A percentile compares a stretch with the other conserved stretches of the same genome.
phyloP scores from a whole-genome alignment of 2,113 vertebrate genomes.

The Lathamus discolor region DNA sequence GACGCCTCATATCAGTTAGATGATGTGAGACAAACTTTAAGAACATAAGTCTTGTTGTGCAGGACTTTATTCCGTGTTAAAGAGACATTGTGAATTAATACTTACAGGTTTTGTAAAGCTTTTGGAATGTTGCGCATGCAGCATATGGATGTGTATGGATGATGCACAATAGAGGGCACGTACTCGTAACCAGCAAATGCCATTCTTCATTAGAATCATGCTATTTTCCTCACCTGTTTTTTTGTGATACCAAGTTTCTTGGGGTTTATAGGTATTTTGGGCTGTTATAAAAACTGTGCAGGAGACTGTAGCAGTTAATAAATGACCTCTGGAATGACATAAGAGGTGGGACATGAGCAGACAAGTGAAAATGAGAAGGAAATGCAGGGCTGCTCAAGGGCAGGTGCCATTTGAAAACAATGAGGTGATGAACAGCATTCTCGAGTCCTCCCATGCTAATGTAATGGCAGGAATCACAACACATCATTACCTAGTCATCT shows the following conservation, averaged over 20 bases:
- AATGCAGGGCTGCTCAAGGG: not conserved
- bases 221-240: not conserved
- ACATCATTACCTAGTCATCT: slow-evolving; percentile 9
- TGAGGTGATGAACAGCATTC: slow-evolving; percentile 11
- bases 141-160: not conserved
- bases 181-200: not conserved
- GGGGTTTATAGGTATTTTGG: not conserved
- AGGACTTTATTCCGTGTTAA: not conserved
- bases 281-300: not conserved
- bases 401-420: slow-evolving; percentile 48
- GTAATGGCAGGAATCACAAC: slow-evolving; percentile 48
- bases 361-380: not conserved
- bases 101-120: not conserved
- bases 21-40: not conserved
- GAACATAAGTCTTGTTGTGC: not conserved
- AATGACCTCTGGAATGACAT: not conserved
- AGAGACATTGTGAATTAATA: not conserved
- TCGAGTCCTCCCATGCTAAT: slow-evolving; percentile 31
- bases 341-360: not conserved
- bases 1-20: not conserved
- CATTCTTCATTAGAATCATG: not conserved
- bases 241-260: not conserved
- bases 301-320: not conserved
- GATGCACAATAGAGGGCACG: not conserved
- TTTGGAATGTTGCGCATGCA: not conserved